Base-by-base conservation (phyloP, 2,113 vertebrate species). In the Orycteropus afer region DNA sequence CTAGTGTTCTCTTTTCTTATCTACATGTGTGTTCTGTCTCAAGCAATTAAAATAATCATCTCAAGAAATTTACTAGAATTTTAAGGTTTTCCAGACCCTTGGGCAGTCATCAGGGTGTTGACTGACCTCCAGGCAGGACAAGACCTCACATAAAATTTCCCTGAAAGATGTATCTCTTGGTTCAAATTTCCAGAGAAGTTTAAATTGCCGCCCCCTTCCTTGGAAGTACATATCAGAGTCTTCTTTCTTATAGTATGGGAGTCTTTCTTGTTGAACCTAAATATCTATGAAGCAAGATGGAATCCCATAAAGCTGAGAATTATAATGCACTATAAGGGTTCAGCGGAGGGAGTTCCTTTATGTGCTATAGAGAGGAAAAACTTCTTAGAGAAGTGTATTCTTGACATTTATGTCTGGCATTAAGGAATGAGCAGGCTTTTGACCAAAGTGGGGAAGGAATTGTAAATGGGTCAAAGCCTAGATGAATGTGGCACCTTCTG, bases 161-260 rank as follows among this genome's bases (percentile, higher is more conserved):
- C 89, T 65, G 18, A 73, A 89, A 77, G 29, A 86, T 5, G 0
- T 29, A 51, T 40, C 25, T 7, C 25, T 85, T 67, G n/a, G 53
- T 93, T 27, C 71, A 86, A 84, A 69, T 73, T 82, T 83, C 37
- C 37, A 87, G 55, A 93, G 73, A 92, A 92, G 29, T 18, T 29
- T 53, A 34, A 92, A 47, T 74, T 45, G 3, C 1, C 32, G 20
- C 12, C 22, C 47, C 18, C 17, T 74, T 77, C 11, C 40, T 84
- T 83, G 13, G 5, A 83, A 74, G 76, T 55, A 67, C 7, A 47
- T 76, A 67, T 93, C 88, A 82, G 51, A 69, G 20, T 67, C 61
- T 86, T 12, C 27, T 34, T 47, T 87, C 61, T 86, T n/a, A 59
- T 14, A 59, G 14, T 29, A 23, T 47, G 37, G 23, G n/a, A 76